Percentiles rank a stretch among this genome's conserved stretches.
These are phyloP conservation scores for Geophilus truncorum DNA, from an alignment of 2,888 invertebrate species.

Conservation along the genomic window DNA sequence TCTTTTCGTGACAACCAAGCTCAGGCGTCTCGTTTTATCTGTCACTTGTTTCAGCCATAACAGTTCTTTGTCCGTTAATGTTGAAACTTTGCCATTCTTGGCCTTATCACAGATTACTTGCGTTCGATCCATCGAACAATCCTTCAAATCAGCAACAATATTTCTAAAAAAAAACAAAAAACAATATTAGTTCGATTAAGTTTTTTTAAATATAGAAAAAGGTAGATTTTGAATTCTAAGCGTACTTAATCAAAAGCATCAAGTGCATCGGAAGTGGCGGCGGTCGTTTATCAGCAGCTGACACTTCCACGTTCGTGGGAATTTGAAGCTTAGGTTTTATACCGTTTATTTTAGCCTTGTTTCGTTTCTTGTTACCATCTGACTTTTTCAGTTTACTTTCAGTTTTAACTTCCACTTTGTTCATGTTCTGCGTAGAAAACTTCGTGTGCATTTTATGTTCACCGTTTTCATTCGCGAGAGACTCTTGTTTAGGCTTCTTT, in stretches of 20 bases:
- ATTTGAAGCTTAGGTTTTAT: no score
- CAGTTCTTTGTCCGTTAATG: not conserved
- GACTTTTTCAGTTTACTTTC: no score
- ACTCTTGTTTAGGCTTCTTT: not conserved
- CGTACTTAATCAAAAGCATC: not conserved
- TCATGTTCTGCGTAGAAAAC: not conserved
- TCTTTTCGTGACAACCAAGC: not conserved
- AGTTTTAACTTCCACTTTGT: not conserved
- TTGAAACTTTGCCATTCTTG: not conserved
- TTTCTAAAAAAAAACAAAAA: not conserved
- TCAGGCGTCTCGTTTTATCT: not conserved
- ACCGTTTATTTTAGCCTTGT: no score
- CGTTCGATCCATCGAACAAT: not conserved
- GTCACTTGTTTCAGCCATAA: not conserved
- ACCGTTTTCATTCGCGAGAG: not conserved
- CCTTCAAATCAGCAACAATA: not conserved
- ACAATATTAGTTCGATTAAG: not conserved
- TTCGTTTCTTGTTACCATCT: no score
- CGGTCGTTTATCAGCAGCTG: not conserved
- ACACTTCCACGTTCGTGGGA: not conserved
- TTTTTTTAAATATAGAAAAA: no score
- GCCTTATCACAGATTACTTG: not conserved
- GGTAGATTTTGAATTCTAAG: not conserved
- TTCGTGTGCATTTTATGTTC: not conserved
- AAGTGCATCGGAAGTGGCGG: not conserved